These are phyloP conservation scores for Oreochromis mossambicus DNA, from an alignment of 2,797 vertebrate species.

Conservation along the genomic window DNA sequence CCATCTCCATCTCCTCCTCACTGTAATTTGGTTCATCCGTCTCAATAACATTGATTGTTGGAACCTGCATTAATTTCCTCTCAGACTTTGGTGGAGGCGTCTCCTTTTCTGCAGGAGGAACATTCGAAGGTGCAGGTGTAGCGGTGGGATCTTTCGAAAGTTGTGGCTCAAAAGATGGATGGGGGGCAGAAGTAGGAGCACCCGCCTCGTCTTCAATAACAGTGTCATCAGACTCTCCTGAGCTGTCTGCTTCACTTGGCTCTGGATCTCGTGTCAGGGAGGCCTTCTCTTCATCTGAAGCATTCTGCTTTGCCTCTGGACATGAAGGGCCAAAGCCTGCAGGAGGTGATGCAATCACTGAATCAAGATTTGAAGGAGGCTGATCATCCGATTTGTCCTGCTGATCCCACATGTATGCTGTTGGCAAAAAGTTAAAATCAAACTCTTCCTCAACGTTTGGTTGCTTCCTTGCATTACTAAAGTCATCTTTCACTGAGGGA, in stretches of 20 bases:
- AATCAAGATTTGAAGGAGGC: constrained; percentile 18
- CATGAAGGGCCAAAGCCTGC: constrained; percentile 50
- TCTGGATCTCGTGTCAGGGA: constrained; percentile 50
- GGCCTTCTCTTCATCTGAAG: constrained; percentile 12
- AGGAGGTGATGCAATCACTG: constrained; percentile 36
- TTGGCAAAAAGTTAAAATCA: constrained; percentile 78
- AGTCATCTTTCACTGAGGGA: constrained; percentile 26
- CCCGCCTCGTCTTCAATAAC: constrained; percentile 80
- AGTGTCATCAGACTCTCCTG: constrained; percentile 88
- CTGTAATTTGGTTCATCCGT: constrained; percentile 78
- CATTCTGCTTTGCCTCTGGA: constrained; percentile 13
- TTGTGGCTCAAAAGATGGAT: background rate
- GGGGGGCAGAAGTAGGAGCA: background rate
- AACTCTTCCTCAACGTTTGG: constrained; percentile 70
- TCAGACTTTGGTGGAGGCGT: constrained; percentile 31
- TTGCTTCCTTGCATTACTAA: constrained; percentile 45
- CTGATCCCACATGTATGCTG: constrained; percentile 76
- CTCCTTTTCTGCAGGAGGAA: constrained; percentile 27
- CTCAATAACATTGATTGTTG: constrained; percentile 83
- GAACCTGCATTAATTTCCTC: constrained; percentile 72
- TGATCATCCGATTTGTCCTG: constrained; percentile 60
- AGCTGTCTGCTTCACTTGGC: constrained; percentile 81
- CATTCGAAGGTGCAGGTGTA: background rate
- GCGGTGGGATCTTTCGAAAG: constrained; percentile 11
- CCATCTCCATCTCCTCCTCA: constrained; percentile 68